phyloP scores from a whole-genome alignment of 1,140 invertebrate genomes.

The Uloborus diversus region DNA sequence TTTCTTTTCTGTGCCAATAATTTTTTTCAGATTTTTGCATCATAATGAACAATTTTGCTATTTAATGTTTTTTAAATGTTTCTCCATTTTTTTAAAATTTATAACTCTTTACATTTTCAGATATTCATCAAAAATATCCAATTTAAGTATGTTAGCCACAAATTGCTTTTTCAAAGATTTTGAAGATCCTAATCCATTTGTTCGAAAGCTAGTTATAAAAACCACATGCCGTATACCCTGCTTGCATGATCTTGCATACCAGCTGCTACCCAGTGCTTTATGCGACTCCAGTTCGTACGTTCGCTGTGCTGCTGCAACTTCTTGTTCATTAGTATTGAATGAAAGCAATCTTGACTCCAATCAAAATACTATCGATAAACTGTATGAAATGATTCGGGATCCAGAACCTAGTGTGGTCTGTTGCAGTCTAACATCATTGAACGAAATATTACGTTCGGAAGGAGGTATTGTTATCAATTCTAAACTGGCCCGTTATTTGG shows the following conservation, averaged over 20 bases:
- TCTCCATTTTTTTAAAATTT: background rate
- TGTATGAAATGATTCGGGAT: slow-evolving; percentile 45
- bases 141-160: slow-evolving; percentile 41
- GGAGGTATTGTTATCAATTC: slow-evolving; percentile 41
- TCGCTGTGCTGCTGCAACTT: slow-evolving; percentile 16
- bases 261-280: slow-evolving; percentile 22
- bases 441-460: slow-evolving; percentile 32
- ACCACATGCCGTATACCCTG: slow-evolving; percentile 19
- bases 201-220: slow-evolving; percentile 33
- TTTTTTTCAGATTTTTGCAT: too few relatives aligned
- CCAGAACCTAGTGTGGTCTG: slow-evolving; percentile 32
- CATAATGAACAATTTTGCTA: too few relatives aligned
- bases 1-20: too few relatives aligned
- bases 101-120: slow-evolving; percentile 11
- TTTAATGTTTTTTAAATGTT: too few relatives aligned
- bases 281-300: slow-evolving; percentile 24
- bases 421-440: slow-evolving; percentile 2
- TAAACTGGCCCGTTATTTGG: slow-evolving; percentile 20
- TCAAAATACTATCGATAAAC: slow-evolving; percentile 25
- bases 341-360: background rate
- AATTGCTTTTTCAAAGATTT: slow-evolving; percentile 45
- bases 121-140: slow-evolving; percentile 23
- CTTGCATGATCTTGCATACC: slow-evolving; percentile 20
- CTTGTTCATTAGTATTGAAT: slow-evolving; percentile 8
- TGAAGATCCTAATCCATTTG: slow-evolving; percentile 45